Conservation (phyloP, 53 echinoderm and acorn worm species). For the Echinometra lucunter region DNA sequence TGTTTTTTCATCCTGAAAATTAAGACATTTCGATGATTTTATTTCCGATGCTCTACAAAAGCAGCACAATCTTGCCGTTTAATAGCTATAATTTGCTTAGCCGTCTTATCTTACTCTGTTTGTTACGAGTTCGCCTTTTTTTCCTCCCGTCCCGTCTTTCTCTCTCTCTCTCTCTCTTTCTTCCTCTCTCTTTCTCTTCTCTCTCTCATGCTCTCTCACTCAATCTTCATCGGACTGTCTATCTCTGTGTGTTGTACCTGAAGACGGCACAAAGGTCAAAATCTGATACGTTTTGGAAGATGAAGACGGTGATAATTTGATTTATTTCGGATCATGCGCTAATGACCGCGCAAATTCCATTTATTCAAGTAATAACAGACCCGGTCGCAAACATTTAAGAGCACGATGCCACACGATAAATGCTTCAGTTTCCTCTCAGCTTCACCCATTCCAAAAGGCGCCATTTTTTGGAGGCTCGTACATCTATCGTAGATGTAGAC, state of each 20-base stretch:
- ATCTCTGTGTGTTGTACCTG: not conserved
- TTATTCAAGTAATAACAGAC: conserved; percentile 71
- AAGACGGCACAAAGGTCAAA: conserved; percentile 53
- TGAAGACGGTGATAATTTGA: conserved; percentile 66
- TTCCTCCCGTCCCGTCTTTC: not conserved
- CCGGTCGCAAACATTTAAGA: conserved; percentile 70
- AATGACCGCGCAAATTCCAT: conserved; percentile 70
- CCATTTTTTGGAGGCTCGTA: not conserved
- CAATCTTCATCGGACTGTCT: not conserved
- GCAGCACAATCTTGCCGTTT: conserved; percentile 18
- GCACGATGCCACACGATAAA: not conserved
- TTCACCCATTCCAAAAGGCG: not conserved
- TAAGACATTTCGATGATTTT: conserved; percentile 60
- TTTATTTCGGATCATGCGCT: conserved; percentile 70
- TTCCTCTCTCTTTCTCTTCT: too few relatives aligned
- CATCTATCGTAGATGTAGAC: not conserved
- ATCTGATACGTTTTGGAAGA: conserved; percentile 64
- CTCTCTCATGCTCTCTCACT: not conserved
- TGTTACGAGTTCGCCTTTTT: not conserved
- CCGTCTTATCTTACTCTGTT: conserved; percentile 33
- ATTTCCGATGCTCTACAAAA: conserved; percentile 57
- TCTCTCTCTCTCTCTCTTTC: not conserved
- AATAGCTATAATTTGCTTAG: conserved; percentile 45
- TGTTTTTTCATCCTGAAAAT: conserved; percentile 66
- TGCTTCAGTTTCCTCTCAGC: conserved; percentile 45